A percentile compares a stretch with the other conserved stretches of the same genome.
phyloP scores from a whole-genome alignment of 2,113 vertebrate genomes.

The Chlamydotis undulata region DNA sequence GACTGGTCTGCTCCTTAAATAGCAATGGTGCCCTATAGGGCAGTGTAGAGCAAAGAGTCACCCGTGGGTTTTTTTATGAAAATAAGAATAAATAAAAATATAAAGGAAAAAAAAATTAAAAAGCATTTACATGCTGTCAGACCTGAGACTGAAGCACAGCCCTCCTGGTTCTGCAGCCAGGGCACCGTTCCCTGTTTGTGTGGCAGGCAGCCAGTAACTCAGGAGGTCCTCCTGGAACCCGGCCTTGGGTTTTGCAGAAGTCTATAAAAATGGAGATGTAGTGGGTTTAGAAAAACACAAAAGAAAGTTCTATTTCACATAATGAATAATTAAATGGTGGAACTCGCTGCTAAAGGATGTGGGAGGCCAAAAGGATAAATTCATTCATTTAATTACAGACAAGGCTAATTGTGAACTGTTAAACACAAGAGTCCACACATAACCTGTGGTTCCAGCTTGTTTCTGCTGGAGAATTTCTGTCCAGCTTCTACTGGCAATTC shows the following conservation, averaged over 20 bases:
- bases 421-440: background rate
- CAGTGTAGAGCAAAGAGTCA: background rate
- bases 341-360: conserved; percentile 1
- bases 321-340: conserved; percentile 1
- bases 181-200: background rate
- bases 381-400: background rate
- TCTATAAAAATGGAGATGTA: conserved; percentile 48
- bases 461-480: background rate
- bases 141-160: background rate
- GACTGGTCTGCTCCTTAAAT: background rate
- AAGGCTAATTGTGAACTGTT: background rate
- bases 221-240: conserved; percentile 50
- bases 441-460: background rate
- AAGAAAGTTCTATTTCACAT: conserved; percentile 22
- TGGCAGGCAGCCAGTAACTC: conserved; percentile 30
- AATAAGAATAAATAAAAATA: background rate
- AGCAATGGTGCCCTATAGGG: background rate
- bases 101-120: background rate
- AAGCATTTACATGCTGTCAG: background rate
- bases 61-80: background rate
- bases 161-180: background rate
- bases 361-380: conserved; percentile 13
- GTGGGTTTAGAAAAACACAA: conserved; percentile 10
- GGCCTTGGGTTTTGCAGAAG: conserved; percentile 31
- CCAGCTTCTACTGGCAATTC: background rate